These are phyloP conservation scores for Oostethus manadensis DNA, from an alignment of 2,113 vertebrate genomes.

Conservation along the genomic window DNA sequence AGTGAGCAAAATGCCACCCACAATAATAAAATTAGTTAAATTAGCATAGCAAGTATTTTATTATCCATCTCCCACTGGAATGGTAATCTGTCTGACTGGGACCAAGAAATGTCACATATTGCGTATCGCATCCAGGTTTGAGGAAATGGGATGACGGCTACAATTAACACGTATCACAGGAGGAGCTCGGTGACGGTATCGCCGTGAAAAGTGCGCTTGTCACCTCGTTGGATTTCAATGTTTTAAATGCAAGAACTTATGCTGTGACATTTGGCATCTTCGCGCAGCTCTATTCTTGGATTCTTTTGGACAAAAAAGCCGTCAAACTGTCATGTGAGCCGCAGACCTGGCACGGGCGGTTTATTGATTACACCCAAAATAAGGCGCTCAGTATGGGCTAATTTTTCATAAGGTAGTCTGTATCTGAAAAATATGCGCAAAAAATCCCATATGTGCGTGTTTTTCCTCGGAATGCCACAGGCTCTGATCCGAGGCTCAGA, in stretches of 20 bases:
- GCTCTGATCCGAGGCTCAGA: constrained; percentile 21
- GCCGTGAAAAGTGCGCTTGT: constrained; percentile 10
- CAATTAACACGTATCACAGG: constrained; percentile 22
- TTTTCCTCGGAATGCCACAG: neutral
- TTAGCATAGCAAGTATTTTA: constrained; percentile 13
- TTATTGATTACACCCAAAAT: neutral
- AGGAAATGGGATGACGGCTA: constrained; percentile 8
- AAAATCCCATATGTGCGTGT: neutral
- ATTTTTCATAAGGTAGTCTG: neutral
- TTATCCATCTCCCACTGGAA: constrained; percentile 4
- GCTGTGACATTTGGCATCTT: neutral
- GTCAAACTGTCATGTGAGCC: neutral
- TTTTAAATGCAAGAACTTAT: constrained; percentile 5
- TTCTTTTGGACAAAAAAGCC: constrained; percentile 1
- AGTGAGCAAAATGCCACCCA: constrained; percentile 3
- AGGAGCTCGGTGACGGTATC: constrained; percentile 17
- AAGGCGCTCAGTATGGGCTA: neutral
- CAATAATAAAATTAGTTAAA: constrained; percentile 6
- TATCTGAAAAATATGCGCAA: neutral
- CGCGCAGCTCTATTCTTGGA: neutral
- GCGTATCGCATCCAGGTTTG: constrained; percentile 22
- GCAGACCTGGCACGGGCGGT: neutral
- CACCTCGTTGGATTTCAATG: constrained; percentile 3
- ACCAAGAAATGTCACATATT: constrained; percentile 27
- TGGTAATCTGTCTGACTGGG: constrained; percentile 24